A percentile compares a stretch with the other conserved stretches of the same genome.
Evolutionary conservation across 2,888 invertebrate species (phyloP).

Genomic region (Epinotia ramella): DNA sequence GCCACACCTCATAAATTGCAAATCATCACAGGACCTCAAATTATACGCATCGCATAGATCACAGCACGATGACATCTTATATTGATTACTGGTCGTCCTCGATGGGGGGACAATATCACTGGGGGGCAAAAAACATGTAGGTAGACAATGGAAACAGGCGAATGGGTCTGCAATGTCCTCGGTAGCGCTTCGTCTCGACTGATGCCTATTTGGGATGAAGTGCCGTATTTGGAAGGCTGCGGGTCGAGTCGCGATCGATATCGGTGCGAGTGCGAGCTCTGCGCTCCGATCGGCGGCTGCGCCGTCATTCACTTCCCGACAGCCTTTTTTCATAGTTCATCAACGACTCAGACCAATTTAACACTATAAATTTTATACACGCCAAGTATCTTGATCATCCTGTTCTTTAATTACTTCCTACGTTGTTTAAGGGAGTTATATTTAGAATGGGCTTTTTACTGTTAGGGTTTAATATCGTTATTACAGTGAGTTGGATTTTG

Average conservation of each 20-base stretch:
- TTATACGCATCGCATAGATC: conserved; percentile 39
- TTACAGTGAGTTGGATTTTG: too few relatives aligned
- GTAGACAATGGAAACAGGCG: conserved; percentile 78
- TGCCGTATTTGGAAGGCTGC: conserved; percentile 83
- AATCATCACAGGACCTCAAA: conserved; percentile 22
- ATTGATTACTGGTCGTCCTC: conserved; percentile 60
- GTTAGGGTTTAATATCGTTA: background rate
- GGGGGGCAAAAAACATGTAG: conserved; percentile 66
- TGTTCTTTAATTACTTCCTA: conserved; percentile 33
- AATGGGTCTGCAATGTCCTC: conserved; percentile 69
- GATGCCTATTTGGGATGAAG: conserved; percentile 79
- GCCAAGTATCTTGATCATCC: conserved; percentile 26
- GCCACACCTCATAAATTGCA: conserved; percentile 40
- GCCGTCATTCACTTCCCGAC: conserved; percentile 63
- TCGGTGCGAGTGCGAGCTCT: conserved; percentile 63
- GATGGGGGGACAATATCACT: conserved; percentile 60
- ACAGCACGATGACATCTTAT: conserved; percentile 23
- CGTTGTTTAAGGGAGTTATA: conserved; percentile 1
- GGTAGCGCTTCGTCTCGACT: conserved; percentile 64
- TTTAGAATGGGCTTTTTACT: conserved; percentile 19
- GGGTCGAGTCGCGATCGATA: conserved; percentile 78
- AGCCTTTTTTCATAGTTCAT: conserved; percentile 58
- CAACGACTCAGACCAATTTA: conserved; percentile 42
- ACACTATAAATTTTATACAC: conserved; percentile 40
- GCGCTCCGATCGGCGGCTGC: conserved; percentile 58